Evolutionary conservation across 2,113 vertebrate genomes (phyloP).

Genomic region (Oryctolagus cuniculus): mOryCun1.1 NC_091435.1:31758501-31759000

Average conservation of each 20-base stretch:
- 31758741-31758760: conserved; percentile 63
- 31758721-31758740: conserved; percentile 80
- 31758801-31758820: too few species aligned
- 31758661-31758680: conserved; percentile 71
- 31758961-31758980: too few species aligned
- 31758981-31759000: too few species aligned
- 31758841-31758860: too few species aligned
- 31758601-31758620: conserved; percentile 87
- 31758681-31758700: conserved; percentile 82
- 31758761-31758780: conserved; percentile 50
- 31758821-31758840: too few species aligned
- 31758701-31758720: conserved; percentile 73
- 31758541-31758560: conserved; percentile 71
- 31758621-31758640: conserved; percentile 83
- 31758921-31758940: too few species aligned
- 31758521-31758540: conserved; percentile 66
- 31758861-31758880: too few species aligned
- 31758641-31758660: conserved; percentile 85
- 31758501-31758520: conserved; percentile 73
- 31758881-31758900: too few species aligned
- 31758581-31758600: conserved; percentile 79
- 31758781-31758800: too few species aligned
- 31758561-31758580: conserved; percentile 60
- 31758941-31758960: too few species aligned
- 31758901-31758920: too few species aligned